These are phyloP conservation scores for Eristalinus aeneus DNA, from an alignment of 2,888 invertebrate genomes.

Conservation along the genomic window DNA sequence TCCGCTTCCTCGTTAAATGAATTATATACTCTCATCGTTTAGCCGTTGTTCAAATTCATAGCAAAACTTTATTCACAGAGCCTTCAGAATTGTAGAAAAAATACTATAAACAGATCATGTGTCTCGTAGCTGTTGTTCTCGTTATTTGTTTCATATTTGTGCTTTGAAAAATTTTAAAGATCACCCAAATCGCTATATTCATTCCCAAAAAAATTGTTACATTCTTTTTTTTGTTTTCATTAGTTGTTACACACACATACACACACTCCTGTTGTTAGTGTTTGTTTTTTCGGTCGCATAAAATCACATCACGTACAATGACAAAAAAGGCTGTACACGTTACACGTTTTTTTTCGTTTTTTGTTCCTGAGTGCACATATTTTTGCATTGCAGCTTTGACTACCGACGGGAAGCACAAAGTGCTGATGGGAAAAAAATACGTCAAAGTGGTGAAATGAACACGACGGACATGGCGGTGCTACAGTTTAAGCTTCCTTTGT, in stretches of 20 bases:
- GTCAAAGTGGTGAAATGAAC: neutral
- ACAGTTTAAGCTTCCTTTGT: neutral
- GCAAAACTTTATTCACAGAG: neutral
- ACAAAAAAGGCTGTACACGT: neutral
- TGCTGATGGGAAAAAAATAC: neutral
- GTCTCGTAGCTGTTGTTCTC: neutral
- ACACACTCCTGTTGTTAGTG: neutral
- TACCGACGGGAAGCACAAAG: neutral
- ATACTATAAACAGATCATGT: neutral
- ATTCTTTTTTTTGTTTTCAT: neutral
- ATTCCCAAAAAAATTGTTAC: neutral
- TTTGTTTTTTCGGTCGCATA: neutral
- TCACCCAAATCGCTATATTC: neutral
- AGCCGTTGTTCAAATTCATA: neutral
- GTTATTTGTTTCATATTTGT: neutral
- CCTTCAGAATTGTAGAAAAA: neutral
- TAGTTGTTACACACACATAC: neutral
- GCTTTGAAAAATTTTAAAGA: neutral
- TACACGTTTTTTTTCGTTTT: neutral
- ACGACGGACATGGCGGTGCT: neutral
- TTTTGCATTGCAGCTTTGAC: neutral
- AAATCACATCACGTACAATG: neutral
- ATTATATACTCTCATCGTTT: neutral
- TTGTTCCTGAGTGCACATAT: neutral
- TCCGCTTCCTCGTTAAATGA: slow-evolving; percentile 50